These are phyloP conservation scores for Dendrocincla tyrannina DNA, from an alignment of 2,797 vertebrate genomes.

Conservation along the genomic window DNA sequence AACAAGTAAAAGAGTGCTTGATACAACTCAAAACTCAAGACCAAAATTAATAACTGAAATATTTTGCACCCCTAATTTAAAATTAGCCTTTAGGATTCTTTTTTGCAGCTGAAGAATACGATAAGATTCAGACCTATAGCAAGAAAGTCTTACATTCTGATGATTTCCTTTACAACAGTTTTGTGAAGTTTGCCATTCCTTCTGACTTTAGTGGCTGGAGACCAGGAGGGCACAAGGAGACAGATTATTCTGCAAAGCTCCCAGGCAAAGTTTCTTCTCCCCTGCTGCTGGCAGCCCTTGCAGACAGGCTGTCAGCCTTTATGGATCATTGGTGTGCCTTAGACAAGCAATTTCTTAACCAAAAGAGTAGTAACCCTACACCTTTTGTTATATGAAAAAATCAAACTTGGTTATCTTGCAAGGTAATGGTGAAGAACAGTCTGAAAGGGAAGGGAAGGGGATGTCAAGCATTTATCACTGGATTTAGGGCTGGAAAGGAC, in stretches of 20 bases:
- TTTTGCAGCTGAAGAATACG: neutral
- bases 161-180: neutral
- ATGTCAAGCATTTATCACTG: neutral
- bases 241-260: neutral
- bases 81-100: neutral
- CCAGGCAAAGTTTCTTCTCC: neutral
- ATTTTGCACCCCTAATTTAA: neutral
- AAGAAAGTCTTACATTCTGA: neutral
- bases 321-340: neutral
- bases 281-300: neutral
- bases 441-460: neutral
- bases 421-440: neutral
- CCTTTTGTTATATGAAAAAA: slow-evolving; percentile 36
- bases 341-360: slow-evolving; percentile 25
- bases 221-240: neutral
- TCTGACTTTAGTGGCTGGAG: neutral
- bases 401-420: slow-evolving; percentile 13
- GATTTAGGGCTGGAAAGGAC: neutral
- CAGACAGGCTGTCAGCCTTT: neutral
- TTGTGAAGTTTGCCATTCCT: neutral
- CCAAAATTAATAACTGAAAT: neutral
- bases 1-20: neutral
- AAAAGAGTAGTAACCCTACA: slow-evolving; percentile 20
- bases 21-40: neutral
- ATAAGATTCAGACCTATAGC: neutral